Evolutionary conservation across 1,140 invertebrate species (phyloP), one percentile per base, ranked within the genome.

Genomic region (Heliconius eleuchia): DNA sequence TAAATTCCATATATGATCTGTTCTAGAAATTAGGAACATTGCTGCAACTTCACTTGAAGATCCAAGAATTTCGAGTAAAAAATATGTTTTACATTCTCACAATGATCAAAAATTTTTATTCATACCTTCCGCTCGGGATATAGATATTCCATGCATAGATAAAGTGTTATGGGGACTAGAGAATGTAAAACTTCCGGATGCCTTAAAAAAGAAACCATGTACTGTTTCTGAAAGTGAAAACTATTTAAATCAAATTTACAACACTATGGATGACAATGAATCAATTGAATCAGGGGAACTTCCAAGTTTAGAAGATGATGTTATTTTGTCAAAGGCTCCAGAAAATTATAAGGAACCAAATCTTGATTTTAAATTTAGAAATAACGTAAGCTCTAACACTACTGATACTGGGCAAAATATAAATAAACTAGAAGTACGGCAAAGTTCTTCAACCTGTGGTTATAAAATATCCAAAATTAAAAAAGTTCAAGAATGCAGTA

Each of bases 51-150:
- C 83, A 27, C 73, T 90, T 9, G 90, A 91, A 37, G 91, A 92
- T 83, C 91, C 92, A 18, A 86, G 91, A 84, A 42, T 87, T 50
- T 82, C 78, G 30, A 92, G 88, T 82, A 89, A 88, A 46, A 89
- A 87, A 80, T 93, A 93, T 87, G 60, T 85, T 11, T 60, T 89
- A 71, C 76, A 82, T 19, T 84, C 70, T n/a, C 76, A 84, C 57
- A 78, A 82, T 55, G 85, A 84, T 27, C 23, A 85, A 84, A 73
- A 60, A 46, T 57, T 74, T 79, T 52, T 83, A 91, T 72, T 81
- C 84, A 52, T 66, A 66, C 60, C 60, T 66, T 66, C 60, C n/a
- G 84, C 83, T 72, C 83, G 78, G 76, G 74, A 89, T 85, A 70
- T 92, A 55, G 81, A 87, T 50, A 77, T 94, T 18, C 83, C 79